Evolutionary conservation across 2,797 vertebrate species (phyloP), one percentile per base, ranked within the genome.

Genomic region (Austrolebias charrua): DNA sequence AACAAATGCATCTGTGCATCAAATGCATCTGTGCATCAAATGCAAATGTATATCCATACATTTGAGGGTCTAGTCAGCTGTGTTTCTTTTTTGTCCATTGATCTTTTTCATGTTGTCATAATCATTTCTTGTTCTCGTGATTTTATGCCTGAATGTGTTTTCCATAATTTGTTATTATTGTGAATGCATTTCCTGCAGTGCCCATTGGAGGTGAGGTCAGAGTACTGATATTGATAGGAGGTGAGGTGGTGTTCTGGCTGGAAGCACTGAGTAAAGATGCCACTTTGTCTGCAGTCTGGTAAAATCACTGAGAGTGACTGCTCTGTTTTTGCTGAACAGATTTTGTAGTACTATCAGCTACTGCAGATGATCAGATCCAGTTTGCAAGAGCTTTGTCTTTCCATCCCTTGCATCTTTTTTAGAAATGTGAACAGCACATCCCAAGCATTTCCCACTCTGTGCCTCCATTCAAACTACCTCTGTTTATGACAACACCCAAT

Each of bases 181-280:
- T 86, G 52, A 61, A 79, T 76, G 57, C 65, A 63, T 70, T 56
- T 75, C 66, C 71, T 65, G 51, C 81, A 80, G 79, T 94, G 72
- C 88, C 93, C 52, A 76, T 92, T 44, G 94, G 93, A 82, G 89
- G 91, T 56, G 94, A 95, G 77, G 92, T 96, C 76, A 94, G 92
- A 0, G 81, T 95, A 78, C 93, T 95, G 71, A 92, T 94, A 80
- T 84, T 95, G 66, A 90, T 93, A 83, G 94, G 94, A 94, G 95
- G 94, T 95, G 82, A 80, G 82, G 87, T 67, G 67, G 57, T 75
- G 72, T 28, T 60, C 51, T 53, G 51, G 65, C 45, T 73, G 50
- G 48, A 52, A 55, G 48, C 66, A 67, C 47, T 55, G 53, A 66
- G 65, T 69, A 67, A 80, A 11, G 11, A 78, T 75, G 69, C 70